These are phyloP conservation scores for Amniataba percoides DNA, from an alignment of 2,797 vertebrate genomes.

Conservation along the genomic window DNA sequence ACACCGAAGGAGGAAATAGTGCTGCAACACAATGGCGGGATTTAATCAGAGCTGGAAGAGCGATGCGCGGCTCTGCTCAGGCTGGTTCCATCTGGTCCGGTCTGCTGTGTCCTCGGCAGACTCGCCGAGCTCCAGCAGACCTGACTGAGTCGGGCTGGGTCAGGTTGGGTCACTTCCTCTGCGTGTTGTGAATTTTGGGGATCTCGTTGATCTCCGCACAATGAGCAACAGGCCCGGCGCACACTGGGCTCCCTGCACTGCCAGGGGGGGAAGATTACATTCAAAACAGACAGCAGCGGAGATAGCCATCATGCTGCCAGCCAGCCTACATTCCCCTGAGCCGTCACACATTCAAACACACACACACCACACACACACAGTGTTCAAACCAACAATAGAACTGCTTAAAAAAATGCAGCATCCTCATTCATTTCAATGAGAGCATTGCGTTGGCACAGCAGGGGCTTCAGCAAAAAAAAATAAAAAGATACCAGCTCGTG, in stretches of 20 bases:
- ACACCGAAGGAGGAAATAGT: constrained; percentile 17
- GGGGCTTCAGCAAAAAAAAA: background rate
- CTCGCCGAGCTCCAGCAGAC: constrained; percentile 56
- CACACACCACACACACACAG: constrained; percentile 29
- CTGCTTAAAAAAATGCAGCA: background rate
- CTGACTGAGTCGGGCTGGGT: constrained; percentile 63
- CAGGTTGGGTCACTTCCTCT: constrained; percentile 81
- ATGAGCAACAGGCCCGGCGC: constrained; percentile 74
- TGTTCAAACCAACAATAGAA: constrained; percentile 37
- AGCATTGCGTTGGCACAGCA: background rate
- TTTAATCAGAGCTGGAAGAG: constrained; percentile 47
- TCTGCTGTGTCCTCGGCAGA: constrained; percentile 49
- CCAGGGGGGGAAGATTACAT: constrained; percentile 78
- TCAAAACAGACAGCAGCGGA: constrained; percentile 73
- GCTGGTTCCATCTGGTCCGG: constrained; percentile 66
- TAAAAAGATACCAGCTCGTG: constrained; percentile 11
- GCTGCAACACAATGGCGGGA: constrained; percentile 44
- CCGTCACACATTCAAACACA: constrained; percentile 46
- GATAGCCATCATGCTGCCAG: constrained; percentile 76
- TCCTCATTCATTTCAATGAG: constrained; percentile 39
- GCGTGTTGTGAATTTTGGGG: constrained; percentile 78
- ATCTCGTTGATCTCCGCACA: constrained; percentile 85
- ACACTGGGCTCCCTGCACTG: constrained; percentile 64
- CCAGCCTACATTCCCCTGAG: constrained; percentile 64
- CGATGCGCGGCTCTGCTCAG: constrained; percentile 26